Conservation (phyloP, 2,888 invertebrate species). For the Thereva nobilitata region DNA sequence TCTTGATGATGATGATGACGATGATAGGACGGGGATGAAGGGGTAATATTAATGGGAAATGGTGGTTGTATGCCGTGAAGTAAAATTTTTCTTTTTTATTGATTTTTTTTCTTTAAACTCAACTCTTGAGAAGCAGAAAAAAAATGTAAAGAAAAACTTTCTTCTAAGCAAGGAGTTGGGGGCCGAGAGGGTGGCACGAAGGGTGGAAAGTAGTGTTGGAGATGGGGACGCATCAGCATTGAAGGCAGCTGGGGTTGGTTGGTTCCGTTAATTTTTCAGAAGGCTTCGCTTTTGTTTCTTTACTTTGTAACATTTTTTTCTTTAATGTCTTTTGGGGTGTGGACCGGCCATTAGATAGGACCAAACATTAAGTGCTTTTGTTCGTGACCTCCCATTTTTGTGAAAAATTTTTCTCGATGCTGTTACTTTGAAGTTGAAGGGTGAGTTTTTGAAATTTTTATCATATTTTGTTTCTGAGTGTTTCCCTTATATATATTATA, state of each 20-base stretch:
- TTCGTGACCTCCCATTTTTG: conserved; percentile 27
- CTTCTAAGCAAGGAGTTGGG: conserved; percentile 15
- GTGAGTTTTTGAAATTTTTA: too few relatives aligned
- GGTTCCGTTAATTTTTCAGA: conserved; percentile 26
- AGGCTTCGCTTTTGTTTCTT: conserved; percentile 23
- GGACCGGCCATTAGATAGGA: conserved; percentile 23
- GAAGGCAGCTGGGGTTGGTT: background rate
- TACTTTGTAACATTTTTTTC: background rate
- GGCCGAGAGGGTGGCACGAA: too few relatives aligned
- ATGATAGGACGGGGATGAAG: conserved; percentile 29
- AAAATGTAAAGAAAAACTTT: background rate
- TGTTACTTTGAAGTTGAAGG: background rate
- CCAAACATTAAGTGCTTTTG: conserved; percentile 31
- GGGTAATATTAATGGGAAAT: conserved; percentile 31
- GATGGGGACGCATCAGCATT: too few relatives aligned
- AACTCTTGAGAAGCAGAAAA: conserved; percentile 5
- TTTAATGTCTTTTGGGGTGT: conserved; percentile 15
- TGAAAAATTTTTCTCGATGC: conserved; percentile 7
- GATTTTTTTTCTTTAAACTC: conserved; percentile 28
- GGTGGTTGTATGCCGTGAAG: conserved; percentile 19
- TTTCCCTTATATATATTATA: too few relatives aligned
- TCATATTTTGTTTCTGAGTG: too few relatives aligned
- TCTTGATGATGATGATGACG: conserved; percentile 31
- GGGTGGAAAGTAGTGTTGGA: too few relatives aligned
- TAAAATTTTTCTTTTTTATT: conserved; percentile 19